Percentiles rank a stretch among this genome's conserved stretches.
Conservation (phyloP, 2,888 invertebrate species). For the Lasiommata megera region DNA sequence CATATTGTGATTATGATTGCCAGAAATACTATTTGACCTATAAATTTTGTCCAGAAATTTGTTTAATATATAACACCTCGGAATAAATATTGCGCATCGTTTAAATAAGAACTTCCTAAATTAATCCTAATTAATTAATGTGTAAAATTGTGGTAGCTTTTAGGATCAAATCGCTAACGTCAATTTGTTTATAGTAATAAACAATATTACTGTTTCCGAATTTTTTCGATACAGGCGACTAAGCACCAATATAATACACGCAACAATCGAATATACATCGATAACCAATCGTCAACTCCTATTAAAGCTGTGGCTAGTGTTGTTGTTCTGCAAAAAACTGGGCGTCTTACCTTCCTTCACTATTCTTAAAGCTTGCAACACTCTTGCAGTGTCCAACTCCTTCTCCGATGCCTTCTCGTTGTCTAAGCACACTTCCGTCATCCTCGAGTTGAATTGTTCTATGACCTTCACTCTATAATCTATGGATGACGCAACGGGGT, state of each 20-base stretch:
- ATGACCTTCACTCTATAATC: slow-evolving; percentile 96
- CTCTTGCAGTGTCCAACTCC: slow-evolving; percentile 95
- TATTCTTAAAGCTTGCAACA: slow-evolving; percentile 92
- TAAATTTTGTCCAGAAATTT: too few relatives aligned
- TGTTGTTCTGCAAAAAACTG: slow-evolving; percentile 76
- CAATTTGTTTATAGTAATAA: too few relatives aligned
- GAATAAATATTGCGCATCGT: too few relatives aligned
- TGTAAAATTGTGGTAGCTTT: too few relatives aligned
- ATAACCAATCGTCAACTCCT: slow-evolving; percentile 58
- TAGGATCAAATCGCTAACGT: too few relatives aligned
- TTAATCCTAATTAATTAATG: too few relatives aligned
- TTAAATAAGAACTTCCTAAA: too few relatives aligned
- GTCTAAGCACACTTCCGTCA: slow-evolving; percentile 92
- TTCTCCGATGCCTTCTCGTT: slow-evolving; percentile 92
- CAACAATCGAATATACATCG: slow-evolving; percentile 9
- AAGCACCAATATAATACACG: slow-evolving; percentile 1
- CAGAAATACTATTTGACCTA: too few relatives aligned
- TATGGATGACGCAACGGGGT: slow-evolving; percentile 91
- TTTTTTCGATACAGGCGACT: neutral
- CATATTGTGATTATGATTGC: too few relatives aligned
- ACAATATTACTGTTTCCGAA: too few relatives aligned
- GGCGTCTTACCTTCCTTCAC: slow-evolving; percentile 87
- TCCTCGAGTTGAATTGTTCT: slow-evolving; percentile 92
- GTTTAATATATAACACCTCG: too few relatives aligned
- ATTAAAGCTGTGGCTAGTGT: slow-evolving; percentile 69